phyloP scores from a whole-genome alignment of 2,888 invertebrate genomes.

The Hypomecis punctinalis region DNA sequence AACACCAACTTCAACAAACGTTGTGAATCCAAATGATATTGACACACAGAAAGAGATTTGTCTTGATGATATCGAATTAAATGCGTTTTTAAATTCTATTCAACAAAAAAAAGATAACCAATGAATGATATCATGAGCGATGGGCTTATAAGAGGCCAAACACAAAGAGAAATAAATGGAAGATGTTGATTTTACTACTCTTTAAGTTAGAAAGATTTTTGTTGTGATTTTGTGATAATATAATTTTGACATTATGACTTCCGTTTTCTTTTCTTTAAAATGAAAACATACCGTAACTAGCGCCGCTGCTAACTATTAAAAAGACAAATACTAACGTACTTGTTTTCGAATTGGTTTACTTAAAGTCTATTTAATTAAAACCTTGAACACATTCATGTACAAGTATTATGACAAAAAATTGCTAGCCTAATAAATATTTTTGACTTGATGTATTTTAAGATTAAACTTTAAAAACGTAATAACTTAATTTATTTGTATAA shows the following conservation, averaged over 20 bases:
- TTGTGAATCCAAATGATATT: conserved; percentile 22
- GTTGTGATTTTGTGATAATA: conserved; percentile 20
- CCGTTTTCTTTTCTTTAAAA: conserved; percentile 17
- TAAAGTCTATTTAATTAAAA: neutral
- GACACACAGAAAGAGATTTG: conserved; percentile 15
- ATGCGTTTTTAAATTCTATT: conserved; percentile 32
- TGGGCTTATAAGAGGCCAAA: conserved; percentile 17
- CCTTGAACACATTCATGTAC: conserved; percentile 11
- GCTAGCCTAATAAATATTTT: conserved; percentile 9
- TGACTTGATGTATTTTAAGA: conserved; percentile 13
- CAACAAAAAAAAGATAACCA: conserved; percentile 6
- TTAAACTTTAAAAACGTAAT: conserved; percentile 7
- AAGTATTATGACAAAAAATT: conserved; percentile 10
- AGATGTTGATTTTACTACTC: conserved; percentile 9
- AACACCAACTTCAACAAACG: conserved; percentile 15
- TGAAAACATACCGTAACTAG: conserved; percentile 22
- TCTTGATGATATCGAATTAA: conserved; percentile 6
- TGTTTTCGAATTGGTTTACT: neutral
- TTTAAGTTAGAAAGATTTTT: conserved; percentile 11
- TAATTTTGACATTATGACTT: conserved; percentile 14
- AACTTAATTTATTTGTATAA: conserved; percentile 10
- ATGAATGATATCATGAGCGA: conserved; percentile 10
- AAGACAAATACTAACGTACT: conserved; percentile 18
- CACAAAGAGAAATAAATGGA: conserved; percentile 21
- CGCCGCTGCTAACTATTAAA: conserved; percentile 24